Evolutionary conservation across 2,888 invertebrate genomes (phyloP).

Genomic region (Luperina testacea): DNA sequence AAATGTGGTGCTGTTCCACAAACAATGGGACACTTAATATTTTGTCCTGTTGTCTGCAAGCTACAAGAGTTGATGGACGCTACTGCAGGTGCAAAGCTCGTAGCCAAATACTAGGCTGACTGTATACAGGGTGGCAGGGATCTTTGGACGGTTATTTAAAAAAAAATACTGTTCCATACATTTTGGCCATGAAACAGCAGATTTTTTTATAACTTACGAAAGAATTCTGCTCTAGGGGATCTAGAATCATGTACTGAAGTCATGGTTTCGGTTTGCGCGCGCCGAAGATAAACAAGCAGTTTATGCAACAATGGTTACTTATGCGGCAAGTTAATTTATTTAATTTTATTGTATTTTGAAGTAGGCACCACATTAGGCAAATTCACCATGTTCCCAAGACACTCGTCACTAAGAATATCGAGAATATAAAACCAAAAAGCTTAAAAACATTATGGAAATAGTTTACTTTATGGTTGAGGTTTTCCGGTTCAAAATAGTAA

Average conservation of each 20-base stretch:
- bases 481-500: constrained; percentile 14
- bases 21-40: neutral
- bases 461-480: constrained; percentile 19
- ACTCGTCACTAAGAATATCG: neutral
- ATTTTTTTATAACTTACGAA: no score
- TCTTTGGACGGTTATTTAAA: neutral
- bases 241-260: neutral
- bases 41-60: neutral
- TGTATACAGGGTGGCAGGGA: neutral
- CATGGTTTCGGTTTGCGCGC: neutral
- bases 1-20: neutral
- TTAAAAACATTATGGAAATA: neutral
- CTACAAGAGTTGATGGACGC: neutral
- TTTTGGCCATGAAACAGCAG: no score
- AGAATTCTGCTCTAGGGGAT: neutral
- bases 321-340: neutral
- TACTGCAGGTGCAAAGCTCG: neutral
- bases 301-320: neutral
- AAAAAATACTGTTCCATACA: no score
- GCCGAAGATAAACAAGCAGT: neutral
- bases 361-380: neutral
- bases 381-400: neutral
- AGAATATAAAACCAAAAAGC: constrained; percentile 4
- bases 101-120: neutral
- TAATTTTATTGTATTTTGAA: neutral